phyloP scores from a whole-genome alignment of 2,797 vertebrate genomes.

The Podarcis siculus region DNA sequence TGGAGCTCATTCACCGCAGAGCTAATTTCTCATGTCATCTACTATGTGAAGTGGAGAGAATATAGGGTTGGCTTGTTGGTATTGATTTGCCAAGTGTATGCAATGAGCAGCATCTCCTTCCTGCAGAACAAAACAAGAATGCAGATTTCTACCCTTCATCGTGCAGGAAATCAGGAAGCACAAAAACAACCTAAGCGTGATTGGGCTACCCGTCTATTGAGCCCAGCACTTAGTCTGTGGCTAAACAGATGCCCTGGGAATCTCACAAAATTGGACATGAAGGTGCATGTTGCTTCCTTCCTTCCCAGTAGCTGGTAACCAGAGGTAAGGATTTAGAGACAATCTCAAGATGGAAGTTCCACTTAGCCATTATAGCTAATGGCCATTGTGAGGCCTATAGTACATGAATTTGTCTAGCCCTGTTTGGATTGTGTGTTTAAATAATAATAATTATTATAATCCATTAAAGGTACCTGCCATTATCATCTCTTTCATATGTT shows the following conservation, averaged over 20 bases:
- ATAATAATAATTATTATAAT: no score
- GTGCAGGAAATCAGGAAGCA: not conserved
- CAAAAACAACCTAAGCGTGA: not conserved
- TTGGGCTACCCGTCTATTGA: not conserved
- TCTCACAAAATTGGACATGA: not conserved
- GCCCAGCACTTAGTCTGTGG: not conserved
- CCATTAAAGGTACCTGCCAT: not conserved
- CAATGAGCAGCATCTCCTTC: not conserved
- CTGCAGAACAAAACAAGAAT: not conserved
- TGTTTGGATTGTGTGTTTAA: not conserved
- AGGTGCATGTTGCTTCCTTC: not conserved
- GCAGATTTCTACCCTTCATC: not conserved
- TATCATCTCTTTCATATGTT: not conserved
- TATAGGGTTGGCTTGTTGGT: not conserved
- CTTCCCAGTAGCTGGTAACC: not conserved
- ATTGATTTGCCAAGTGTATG: not conserved
- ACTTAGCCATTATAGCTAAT: not conserved
- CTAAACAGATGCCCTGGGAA: not conserved
- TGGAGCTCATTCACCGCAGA: slow-evolving; percentile 29
- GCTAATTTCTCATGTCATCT: slow-evolving; percentile 17
- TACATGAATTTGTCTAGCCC: not conserved
- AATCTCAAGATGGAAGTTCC: not conserved
- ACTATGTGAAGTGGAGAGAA: not conserved
- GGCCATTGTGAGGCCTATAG: not conserved
- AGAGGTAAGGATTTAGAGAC: not conserved